phyloP scores from a whole-genome alignment of 2,113 vertebrate genomes.

The Macaca nemestrina region DNA sequence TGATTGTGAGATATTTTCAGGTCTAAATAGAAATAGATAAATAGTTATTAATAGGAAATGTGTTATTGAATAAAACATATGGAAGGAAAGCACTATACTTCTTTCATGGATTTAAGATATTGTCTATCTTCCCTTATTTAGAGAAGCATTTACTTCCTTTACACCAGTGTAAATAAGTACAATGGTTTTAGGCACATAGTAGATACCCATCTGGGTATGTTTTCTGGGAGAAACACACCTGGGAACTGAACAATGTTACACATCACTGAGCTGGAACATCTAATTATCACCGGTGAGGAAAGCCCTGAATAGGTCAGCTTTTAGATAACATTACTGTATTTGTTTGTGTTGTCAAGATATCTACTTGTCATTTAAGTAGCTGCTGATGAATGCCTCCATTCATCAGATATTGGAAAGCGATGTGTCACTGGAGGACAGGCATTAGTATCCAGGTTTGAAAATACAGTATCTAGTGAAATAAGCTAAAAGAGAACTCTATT shows the following conservation, averaged over 20 bases:
- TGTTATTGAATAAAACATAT: not conserved
- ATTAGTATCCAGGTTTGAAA: conserved; percentile 52
- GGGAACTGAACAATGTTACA: conserved; percentile 67
- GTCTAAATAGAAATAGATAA: not conserved
- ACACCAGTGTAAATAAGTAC: conserved; percentile 12
- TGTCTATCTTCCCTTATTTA: not conserved
- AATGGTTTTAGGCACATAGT: conserved; percentile 33
- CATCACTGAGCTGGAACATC: conserved; percentile 79
- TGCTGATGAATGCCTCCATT: conserved; percentile 60
- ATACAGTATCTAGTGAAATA: not conserved
- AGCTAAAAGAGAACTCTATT: not conserved
- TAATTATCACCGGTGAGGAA: conserved; percentile 78
- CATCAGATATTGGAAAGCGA: conserved; percentile 69
- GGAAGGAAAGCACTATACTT: not conserved
- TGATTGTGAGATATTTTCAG: not conserved
- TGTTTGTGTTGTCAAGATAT: conserved; percentile 54
- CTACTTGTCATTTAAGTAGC: conserved; percentile 61
- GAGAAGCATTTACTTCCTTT: not conserved
- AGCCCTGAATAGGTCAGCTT: conserved; percentile 75
- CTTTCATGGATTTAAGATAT: not conserved
- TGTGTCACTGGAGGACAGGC: conserved; percentile 47
- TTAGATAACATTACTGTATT: conserved; percentile 69
- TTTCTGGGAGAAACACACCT: conserved; percentile 62
- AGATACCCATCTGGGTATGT: conserved; percentile 69
- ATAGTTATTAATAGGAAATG: not conserved